These are phyloP conservation scores for Therioaphis trifolii DNA, from an alignment of 2,888 invertebrate genomes.

Conservation along the genomic window DNA sequence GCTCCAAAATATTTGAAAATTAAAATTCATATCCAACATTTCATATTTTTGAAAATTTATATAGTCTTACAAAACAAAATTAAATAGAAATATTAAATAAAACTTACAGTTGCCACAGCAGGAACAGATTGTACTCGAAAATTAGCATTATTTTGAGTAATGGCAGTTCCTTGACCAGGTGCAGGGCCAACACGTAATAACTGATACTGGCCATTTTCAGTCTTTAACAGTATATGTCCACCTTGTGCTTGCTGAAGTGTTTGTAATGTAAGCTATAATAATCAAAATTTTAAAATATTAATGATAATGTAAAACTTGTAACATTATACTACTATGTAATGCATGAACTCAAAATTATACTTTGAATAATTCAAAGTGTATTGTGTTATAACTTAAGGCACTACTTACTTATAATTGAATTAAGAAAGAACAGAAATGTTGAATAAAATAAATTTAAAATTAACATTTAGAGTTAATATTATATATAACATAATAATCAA, in stretches of 20 bases:
- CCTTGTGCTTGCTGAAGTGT: slow-evolving; percentile 85
- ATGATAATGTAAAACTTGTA: not conserved
- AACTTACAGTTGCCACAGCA: slow-evolving; percentile 77
- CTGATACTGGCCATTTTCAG: slow-evolving; percentile 96
- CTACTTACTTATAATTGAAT: no score
- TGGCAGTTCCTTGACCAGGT: slow-evolving; percentile 70
- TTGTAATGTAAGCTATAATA: slow-evolving; percentile 87
- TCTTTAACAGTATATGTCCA: slow-evolving; percentile 91
- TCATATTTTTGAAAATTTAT: no score
- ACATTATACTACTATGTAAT: not conserved
- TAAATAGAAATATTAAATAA: slow-evolving; percentile 15
- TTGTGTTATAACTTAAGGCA: no score
- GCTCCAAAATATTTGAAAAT: no score
- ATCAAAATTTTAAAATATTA: slow-evolving; percentile 67
- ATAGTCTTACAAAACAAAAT: not conserved
- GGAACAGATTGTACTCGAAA: slow-evolving; percentile 88
- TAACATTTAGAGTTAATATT: no score
- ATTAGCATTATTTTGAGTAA: slow-evolving; percentile 68
- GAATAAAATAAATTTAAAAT: no score
- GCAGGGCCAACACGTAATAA: slow-evolving; percentile 89
- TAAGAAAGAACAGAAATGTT: no score
- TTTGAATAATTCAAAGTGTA: no score
- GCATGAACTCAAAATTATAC: not conserved
- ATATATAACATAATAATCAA: not conserved
- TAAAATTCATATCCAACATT: no score